A percentile compares a stretch with the other conserved stretches of the same genome.
These are phyloP conservation scores for Ctenicera cuprea DNA, from an alignment of 2,888 invertebrate species.

Conservation along the genomic window DNA sequence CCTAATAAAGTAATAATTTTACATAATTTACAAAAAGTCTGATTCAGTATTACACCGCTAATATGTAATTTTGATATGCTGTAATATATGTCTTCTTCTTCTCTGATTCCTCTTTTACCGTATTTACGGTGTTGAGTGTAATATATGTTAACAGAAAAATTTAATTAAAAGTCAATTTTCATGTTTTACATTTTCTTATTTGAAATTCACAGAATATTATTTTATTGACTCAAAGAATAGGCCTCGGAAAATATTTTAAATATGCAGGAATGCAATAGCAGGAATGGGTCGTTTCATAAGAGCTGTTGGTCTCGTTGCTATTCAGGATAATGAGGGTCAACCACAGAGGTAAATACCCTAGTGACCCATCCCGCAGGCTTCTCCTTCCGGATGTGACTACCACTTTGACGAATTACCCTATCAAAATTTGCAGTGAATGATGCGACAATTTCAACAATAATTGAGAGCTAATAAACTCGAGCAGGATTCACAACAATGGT, in stretches of 20 bases:
- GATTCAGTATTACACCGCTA: too few species aligned
- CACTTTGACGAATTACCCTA: constrained; percentile 11
- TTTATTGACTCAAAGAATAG: too few species aligned
- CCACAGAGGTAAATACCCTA: constrained; percentile 37
- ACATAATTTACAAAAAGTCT: too few species aligned
- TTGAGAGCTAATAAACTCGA: constrained; percentile 2
- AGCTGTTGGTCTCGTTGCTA: constrained; percentile 25
- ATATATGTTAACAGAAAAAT: too few species aligned
- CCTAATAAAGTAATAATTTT: too few species aligned
- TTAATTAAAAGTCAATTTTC: too few species aligned
- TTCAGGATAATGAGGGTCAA: constrained; percentile 40
- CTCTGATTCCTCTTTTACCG: too few species aligned
- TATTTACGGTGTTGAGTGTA: too few species aligned
- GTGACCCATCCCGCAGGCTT: constrained; percentile 20
- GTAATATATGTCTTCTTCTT: too few species aligned
- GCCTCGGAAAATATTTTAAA: constrained; percentile 14
- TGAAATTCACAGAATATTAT: too few species aligned
- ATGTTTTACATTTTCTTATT: too few species aligned
- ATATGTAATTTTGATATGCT: too few species aligned
- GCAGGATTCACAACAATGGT: constrained; percentile 1
- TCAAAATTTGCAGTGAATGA: constrained; percentile 11
- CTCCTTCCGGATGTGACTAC: constrained; percentile 31
- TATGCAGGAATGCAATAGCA: constrained; percentile 35
- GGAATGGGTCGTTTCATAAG: constrained; percentile 36
- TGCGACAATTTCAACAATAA: constrained; percentile 5